Evolutionary conservation across 2,888 invertebrate genomes (phyloP).

Genomic region (Xestia ashworthii): DNA sequence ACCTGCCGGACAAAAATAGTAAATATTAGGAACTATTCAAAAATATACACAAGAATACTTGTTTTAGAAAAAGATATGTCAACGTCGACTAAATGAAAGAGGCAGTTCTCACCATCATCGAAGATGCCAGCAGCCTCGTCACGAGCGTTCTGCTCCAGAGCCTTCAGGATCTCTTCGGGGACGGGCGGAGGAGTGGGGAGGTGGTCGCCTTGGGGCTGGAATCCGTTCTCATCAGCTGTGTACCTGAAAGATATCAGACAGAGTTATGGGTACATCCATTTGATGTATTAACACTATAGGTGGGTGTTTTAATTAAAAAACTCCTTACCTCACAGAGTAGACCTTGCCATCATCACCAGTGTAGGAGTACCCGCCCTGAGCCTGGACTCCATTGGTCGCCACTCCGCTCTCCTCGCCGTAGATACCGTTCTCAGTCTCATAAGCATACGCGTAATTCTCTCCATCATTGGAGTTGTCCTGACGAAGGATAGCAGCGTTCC

Average conservation of each 20-base stretch:
- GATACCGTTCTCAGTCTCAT: conserved; percentile 87
- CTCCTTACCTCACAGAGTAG: conserved; percentile 82
- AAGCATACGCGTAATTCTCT: conserved; percentile 82
- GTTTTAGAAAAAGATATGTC: not conserved
- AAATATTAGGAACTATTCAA: not conserved
- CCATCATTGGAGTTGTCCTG: conserved; percentile 84
- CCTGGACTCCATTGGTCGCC: conserved; percentile 84
- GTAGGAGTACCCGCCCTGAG: conserved; percentile 85
- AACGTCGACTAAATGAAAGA: not conserved
- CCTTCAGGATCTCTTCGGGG: conserved; percentile 84
- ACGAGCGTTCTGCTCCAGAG: conserved; percentile 85
- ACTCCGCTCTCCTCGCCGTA: conserved; percentile 85
- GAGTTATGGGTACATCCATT: not conserved
- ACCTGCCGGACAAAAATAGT: conserved; percentile 73
- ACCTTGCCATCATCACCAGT: conserved; percentile 87
- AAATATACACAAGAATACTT: no score
- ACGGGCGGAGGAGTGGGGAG: conserved; percentile 86
- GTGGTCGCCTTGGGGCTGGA: conserved; percentile 84
- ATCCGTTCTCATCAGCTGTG: conserved; percentile 87
- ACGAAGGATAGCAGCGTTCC: conserved; percentile 84
- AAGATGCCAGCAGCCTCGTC: conserved; percentile 87
- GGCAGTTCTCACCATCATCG: conserved; percentile 80
- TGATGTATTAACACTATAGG: no score
- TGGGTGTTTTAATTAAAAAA: rapidly evolving
- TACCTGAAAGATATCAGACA: conserved; percentile 72